A percentile compares a stretch with the other conserved stretches of the same genome.
phyloP scores from a whole-genome alignment of 2,888 invertebrate genomes.

The Drosophila rellima region DNA sequence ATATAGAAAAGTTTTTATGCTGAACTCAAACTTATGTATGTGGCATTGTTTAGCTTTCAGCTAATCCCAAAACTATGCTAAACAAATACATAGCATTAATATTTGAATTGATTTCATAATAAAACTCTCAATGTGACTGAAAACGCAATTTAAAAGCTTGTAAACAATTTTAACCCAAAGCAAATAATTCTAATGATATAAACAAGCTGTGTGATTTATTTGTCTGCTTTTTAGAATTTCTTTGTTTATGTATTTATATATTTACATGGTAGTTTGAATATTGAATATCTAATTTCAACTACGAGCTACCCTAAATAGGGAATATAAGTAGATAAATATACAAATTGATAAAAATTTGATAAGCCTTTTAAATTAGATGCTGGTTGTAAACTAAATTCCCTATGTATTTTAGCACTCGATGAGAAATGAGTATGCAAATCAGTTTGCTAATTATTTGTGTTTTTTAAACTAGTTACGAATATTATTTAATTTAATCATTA shows the following conservation, averaged over 20 bases:
- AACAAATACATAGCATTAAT: not conserved
- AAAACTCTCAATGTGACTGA: not conserved
- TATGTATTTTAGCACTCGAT: not conserved
- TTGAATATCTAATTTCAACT: not conserved
- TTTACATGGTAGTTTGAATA: not conserved
- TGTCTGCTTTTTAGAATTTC: conserved; percentile 1
- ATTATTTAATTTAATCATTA: conserved; percentile 20
- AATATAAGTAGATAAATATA: not conserved
- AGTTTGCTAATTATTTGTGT: conserved; percentile 28
- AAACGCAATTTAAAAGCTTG: not conserved
- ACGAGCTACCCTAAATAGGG: not conserved
- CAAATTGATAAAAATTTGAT: not conserved
- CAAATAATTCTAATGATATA: not conserved
- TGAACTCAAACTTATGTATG: not conserved
- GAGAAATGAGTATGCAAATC: conserved; percentile 16
- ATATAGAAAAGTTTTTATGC: not conserved
- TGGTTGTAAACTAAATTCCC: not conserved
- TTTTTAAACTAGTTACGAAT: conserved; percentile 12
- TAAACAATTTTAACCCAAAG: not conserved
- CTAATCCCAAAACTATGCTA: conserved; percentile 12
- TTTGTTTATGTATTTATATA: not conserved
- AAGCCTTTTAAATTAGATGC: not conserved
- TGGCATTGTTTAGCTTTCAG: conserved; percentile 8
- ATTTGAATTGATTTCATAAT: conserved; percentile 9
- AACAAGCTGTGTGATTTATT: conserved; percentile 5